Base-by-base conservation (phyloP, 2,888 invertebrate species). In the Cerastis leucographa region DNA sequence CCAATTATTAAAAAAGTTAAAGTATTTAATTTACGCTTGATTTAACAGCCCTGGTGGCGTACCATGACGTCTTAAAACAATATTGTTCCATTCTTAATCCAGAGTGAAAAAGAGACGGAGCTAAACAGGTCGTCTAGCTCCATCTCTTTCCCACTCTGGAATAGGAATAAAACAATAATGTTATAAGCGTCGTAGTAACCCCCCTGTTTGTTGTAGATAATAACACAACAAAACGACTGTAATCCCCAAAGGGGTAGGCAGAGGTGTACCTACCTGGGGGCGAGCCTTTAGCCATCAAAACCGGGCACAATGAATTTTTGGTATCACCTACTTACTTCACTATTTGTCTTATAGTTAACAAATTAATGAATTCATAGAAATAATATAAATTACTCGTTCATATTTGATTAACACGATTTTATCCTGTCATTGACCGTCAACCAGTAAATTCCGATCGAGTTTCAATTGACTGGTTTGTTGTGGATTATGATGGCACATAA, bases 401-500 rank as follows among this genome's bases (percentile, higher is more conserved):
- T 40, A 74, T 61, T 74, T 56, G 17, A 12, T n/a, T 64, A 77
- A 46, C 44, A 71, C 56, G 29, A 42, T 65, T 25, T 72, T 25
- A 40, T 25, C 14, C 7, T 7, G 65, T 44, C 14, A 51, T 66
- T 61, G 51, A 8, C 40, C 8, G 25, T n/a, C 8, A 35, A 46
- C 54, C 44, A 25, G 25, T 35, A 56, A 70, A 56, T 71, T 71
- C 25, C 35, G 22, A n/a, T 64, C 42, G 3, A 42, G n/a, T 64
- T n/a, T n/a, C 42, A n/a, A 64, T 42, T 64, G 1, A 17, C n/a
- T 42, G 14, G 11, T 64, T 64, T 64, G n/a, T 64, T n/a, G 8
- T 5, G n/a, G 42, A 17, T 42, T 64, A 42, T 42, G 8, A n/a
- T 14, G 6, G 3, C 40, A 64, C 40, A 62, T 62, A 61, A 61